These are phyloP conservation scores for Daphoenositta chrysoptera DNA, from an alignment of 2,113 vertebrate genomes.

Conservation along the genomic window DNA sequence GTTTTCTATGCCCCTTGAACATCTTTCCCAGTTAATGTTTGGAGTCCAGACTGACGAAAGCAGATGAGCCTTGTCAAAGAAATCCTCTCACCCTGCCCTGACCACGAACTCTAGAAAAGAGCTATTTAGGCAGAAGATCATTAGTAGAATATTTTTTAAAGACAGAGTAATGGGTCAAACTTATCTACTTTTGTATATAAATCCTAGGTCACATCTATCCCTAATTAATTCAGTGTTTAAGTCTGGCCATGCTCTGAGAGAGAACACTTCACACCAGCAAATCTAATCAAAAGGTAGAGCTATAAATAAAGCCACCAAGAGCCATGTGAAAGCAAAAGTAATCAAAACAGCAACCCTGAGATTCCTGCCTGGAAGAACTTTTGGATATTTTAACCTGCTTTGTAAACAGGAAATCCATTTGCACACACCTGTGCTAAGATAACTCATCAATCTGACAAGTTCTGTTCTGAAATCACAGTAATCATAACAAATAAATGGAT, in stretches of 20 bases:
- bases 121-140: neutral
- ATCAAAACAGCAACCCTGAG: neutral
- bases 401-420: constrained; percentile 27
- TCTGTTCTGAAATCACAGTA: neutral
- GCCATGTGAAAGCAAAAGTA: neutral
- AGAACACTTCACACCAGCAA: neutral
- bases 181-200: neutral
- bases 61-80: neutral
- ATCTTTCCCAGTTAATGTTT: neutral
- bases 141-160: neutral
- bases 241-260: neutral
- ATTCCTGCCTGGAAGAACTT: neutral
- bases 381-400: neutral
- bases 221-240: neutral
- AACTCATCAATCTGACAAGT: neutral
- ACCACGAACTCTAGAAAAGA: neutral
- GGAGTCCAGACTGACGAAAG: neutral
- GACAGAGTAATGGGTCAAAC: neutral
- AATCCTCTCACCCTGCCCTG: neutral
- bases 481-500: neutral
- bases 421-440: neutral
- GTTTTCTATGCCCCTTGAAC: neutral
- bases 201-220: neutral
- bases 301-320: constrained; percentile 4
- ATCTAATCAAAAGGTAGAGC: neutral